Base-by-base conservation (phyloP, 2,113 vertebrate genomes). In the Siniperca chuatsi region DNA sequence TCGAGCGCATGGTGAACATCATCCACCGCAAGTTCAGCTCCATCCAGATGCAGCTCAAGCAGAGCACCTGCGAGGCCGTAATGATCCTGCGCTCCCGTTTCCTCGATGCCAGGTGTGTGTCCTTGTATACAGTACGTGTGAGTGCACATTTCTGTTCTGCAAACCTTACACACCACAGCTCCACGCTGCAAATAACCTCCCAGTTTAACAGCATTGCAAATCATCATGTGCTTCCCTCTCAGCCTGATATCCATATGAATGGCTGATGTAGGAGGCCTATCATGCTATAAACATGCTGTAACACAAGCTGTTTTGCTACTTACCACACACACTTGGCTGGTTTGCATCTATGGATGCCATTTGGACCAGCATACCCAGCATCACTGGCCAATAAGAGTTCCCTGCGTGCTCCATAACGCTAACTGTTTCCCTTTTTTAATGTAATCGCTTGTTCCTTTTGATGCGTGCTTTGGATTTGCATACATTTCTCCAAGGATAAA, bases 21-120 rank as follows among this genome's bases (percentile, higher is more conserved):
- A 99, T 99, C 95, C 98, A 99, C 93, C 98, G 98, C 96, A 99
- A 99, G 95, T 99, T 99, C 97, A 99, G 97, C 96, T 99, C 98
- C 95, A 99, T 99, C 96, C 98, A 99, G 96, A 99, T 99, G 98
- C 98, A 99, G 95, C 95, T 99, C 40, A 99, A 99, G 79, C 98
- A 99, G 94, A 99, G 98, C 97, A 99, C 98, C 4, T 99, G 98
- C 0, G 98, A 99, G 92, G 98, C 98, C 0, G 98, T 99, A 93
- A 99, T 99, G 98, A 99, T 99, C 96, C 95, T 99, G 94, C 97
- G 98, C 84, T 99, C 98, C 11, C 97, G 98, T 77, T 99, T 99
- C 88, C 97, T 99, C 78, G 98, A 99, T 0, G 98, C 98, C 25
- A 96, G 98, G 98, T 99, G 90, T 93, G 96, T 94, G 65, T 79